Base-by-base conservation (phyloP, 2,888 invertebrate species). In the Drosophila demipolita region DNA sequence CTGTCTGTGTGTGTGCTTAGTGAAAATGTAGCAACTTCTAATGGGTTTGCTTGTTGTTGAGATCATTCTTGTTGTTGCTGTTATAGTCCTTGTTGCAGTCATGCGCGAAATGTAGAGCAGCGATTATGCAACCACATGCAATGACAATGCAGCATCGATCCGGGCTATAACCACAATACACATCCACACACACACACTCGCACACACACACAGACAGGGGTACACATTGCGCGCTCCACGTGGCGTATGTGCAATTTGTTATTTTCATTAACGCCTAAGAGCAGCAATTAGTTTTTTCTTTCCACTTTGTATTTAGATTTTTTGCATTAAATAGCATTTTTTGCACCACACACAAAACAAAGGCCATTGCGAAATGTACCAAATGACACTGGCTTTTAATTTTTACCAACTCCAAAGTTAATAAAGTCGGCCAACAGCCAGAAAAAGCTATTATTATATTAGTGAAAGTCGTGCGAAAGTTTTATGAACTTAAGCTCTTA, bases 51-150 rank as follows among this genome's bases (percentile, higher is more conserved):
- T 83, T 72, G 75, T 74, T 74, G 82, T 70, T 69, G 71, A 66
- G 75, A 69, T 82, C 68, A 66, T 73, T 68, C 66, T 58, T 67
- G 64, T 58, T 75, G 61, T 49, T 62, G 23, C 17, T 62, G 48
- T 11, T 67, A 53, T 32, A 54, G 57, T 35, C 54, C 52, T 49
- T 61, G 66, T n/a, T 78, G 85, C 84, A 83, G 63, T 75, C 80
- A 82, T 73, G 80, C 85, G 75, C 69, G 78, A 83, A 90, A 89
- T 87, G 80, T 87, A 78, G 90, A 87, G 77, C 87, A 90, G 82
- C 87, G 82, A 82, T 90, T 87, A 87, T 88, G 84, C 82, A 90
- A 83, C 81, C 78, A 68, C 83, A 80, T 80, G 72, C 82, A 78
- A 83, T 86, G 79, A 86, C 86, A 88, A 86, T 70, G 78, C 87